phyloP scores from a whole-genome alignment of 1,140 invertebrate genomes.

The Drosophila carrolli region DNA sequence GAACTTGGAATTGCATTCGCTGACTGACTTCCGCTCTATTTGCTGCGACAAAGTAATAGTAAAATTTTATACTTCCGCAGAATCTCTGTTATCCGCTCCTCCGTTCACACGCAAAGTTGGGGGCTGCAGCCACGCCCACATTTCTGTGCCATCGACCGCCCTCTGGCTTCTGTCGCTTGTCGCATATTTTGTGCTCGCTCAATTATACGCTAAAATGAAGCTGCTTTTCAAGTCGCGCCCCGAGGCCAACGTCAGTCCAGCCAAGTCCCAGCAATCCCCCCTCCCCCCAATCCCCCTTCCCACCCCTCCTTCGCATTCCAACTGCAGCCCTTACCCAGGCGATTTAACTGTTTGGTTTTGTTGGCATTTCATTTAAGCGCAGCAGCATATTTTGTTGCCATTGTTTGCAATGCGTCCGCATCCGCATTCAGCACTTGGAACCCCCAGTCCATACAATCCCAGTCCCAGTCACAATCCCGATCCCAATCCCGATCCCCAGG shows the following conservation, averaged over 20 bases:
- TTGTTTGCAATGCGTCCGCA: constrained; percentile 69
- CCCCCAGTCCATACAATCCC: not conserved
- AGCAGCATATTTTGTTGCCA: constrained; percentile 80
- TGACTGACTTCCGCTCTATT: constrained; percentile 82
- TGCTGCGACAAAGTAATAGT: constrained; percentile 78
- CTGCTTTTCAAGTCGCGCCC: constrained; percentile 69
- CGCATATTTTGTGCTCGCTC: constrained; percentile 76
- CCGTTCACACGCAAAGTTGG: constrained; percentile 11
- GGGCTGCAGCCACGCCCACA: constrained; percentile 55
- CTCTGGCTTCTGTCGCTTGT: constrained; percentile 61
- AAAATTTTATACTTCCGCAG: constrained; percentile 80
- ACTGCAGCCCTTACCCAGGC: constrained; percentile 29
- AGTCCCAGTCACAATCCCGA: not conserved
- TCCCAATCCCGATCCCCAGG: constrained; percentile 9
- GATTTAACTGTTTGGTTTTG: constrained; percentile 75
- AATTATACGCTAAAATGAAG: constrained; percentile 82
- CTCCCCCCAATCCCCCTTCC: constrained; percentile 1
- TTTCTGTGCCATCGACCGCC: constrained; percentile 39
- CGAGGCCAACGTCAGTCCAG: constrained; percentile 52
- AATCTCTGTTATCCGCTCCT: constrained; percentile 58
- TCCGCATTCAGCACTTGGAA: constrained; percentile 43
- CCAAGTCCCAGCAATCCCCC: constrained; percentile 14
- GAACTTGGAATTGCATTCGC: constrained; percentile 63
- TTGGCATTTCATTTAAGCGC: constrained; percentile 80
- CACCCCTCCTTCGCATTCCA: constrained; percentile 18